Conservation (phyloP, 2,888 invertebrate species). For the Cosmia trapezina region DNA sequence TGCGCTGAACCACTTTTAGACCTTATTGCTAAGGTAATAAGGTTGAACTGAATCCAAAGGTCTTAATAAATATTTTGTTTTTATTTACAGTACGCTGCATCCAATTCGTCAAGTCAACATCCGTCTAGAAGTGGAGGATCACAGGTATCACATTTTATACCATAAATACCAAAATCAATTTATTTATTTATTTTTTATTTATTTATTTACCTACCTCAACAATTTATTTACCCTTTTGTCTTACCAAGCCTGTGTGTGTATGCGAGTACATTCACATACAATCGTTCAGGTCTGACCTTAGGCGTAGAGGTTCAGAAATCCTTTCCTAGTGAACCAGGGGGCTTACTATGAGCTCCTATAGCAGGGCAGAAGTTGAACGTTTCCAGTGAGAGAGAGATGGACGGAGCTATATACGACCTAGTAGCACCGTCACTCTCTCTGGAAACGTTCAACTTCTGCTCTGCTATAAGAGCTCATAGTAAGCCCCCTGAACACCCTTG, state of each 20-base stretch:
- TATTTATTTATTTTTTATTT: too few species aligned
- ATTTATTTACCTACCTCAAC: not conserved
- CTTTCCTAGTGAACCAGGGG: too few species aligned
- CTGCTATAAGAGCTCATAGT: too few species aligned
- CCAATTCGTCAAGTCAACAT: constrained; percentile 83
- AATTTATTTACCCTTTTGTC: not conserved
- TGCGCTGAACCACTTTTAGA: too few species aligned
- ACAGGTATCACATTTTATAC: constrained; percentile 74
- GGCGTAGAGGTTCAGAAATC: not conserved
- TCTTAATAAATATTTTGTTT: constrained; percentile 15
- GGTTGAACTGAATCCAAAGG: not conserved
- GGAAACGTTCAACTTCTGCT: too few species aligned
- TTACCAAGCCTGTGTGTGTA: not conserved
- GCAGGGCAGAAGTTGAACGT: too few species aligned
- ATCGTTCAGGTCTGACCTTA: not conserved
- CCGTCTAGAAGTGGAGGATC: constrained; percentile 81
- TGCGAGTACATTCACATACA: not conserved
- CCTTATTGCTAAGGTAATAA: too few species aligned
- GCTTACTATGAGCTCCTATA: too few species aligned
- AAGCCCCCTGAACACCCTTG: not conserved
- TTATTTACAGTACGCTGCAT: constrained; percentile 80
- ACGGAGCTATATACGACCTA: too few species aligned
- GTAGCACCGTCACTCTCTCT: too few species aligned
- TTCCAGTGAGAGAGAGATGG: too few species aligned
- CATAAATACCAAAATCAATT: not conserved